Conservation (phyloP, 2,888 invertebrate genomes). For the Drepana falcataria region DNA sequence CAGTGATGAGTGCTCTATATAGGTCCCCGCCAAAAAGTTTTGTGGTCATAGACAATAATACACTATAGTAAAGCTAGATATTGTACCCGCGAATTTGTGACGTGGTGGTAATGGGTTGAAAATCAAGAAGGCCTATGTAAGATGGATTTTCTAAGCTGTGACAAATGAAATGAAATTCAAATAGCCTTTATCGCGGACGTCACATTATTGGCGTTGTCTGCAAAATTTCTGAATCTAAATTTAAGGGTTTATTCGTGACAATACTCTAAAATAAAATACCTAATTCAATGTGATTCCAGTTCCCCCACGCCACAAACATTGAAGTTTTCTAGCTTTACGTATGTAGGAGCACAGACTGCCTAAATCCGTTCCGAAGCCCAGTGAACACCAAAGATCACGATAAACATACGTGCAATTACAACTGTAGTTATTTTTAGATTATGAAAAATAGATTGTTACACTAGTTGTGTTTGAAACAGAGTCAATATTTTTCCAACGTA, state of each 20-base stretch:
- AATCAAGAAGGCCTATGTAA: too few relatives aligned
- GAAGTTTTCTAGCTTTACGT: not conserved
- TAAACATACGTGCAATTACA: conserved; percentile 35
- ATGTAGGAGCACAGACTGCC: not conserved
- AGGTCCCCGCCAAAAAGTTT: conserved; percentile 30
- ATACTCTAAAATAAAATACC: too few relatives aligned
- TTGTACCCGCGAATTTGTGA: not conserved
- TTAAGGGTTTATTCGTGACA: too few relatives aligned
- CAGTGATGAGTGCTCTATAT: conserved; percentile 82
- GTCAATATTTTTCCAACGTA: conserved; percentile 71
- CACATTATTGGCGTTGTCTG: too few relatives aligned
- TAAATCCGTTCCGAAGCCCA: conserved; percentile 14
- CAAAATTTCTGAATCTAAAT: too few relatives aligned
- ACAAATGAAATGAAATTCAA: too few relatives aligned
- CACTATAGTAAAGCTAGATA: not conserved
- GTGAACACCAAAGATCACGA: conserved; percentile 64
- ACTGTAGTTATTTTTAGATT: conserved; percentile 26
- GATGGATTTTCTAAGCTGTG: too few relatives aligned
- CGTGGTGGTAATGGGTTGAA: not conserved
- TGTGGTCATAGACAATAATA: conserved; percentile 29
- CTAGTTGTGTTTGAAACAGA: conserved; percentile 45
- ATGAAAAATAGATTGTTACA: conserved; percentile 24
- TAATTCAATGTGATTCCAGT: not conserved
- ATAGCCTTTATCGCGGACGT: too few relatives aligned
- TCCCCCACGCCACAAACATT: not conserved